phyloP scores from a whole-genome alignment of 2,888 invertebrate species.

The Spodoptera littoralis region DNA sequence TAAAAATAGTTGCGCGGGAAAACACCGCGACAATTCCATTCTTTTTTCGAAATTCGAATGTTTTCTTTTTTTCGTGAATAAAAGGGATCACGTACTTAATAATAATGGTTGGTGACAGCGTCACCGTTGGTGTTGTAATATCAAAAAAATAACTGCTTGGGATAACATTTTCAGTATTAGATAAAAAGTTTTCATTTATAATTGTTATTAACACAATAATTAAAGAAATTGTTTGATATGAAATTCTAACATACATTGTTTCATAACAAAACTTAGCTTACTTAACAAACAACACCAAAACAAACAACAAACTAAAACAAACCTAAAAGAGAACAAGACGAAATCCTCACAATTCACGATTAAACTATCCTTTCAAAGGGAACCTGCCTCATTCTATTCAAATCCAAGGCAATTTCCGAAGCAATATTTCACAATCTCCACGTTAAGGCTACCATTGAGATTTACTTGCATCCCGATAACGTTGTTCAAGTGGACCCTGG shows the following conservation, averaged over 20 bases:
- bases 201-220: too few relatives aligned
- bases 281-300: neutral
- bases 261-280: too few relatives aligned
- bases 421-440: constrained; percentile 73
- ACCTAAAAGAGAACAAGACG: constrained; percentile 18
- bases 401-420: constrained; percentile 67
- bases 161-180: too few relatives aligned
- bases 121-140: too few relatives aligned
- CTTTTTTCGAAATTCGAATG: constrained; percentile 14
- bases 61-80: constrained; percentile 15
- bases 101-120: neutral
- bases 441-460: constrained; percentile 66
- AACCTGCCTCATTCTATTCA: constrained; percentile 59
- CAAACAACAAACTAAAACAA: neutral
- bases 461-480: constrained; percentile 77
- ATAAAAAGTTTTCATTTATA: too few relatives aligned
- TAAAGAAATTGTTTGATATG: too few relatives aligned
- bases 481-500: constrained; percentile 64
- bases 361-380: constrained; percentile 57
- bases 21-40: constrained; percentile 10
- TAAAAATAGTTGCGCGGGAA: constrained; percentile 28
- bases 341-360: constrained; percentile 49
- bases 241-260: too few relatives aligned
- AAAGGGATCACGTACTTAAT: neutral
- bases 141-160: too few relatives aligned